Evolutionary conservation across 2,113 vertebrate genomes (phyloP), one percentile per base, ranked within the genome.

Genomic region (Struthidea cinerea): DNA sequence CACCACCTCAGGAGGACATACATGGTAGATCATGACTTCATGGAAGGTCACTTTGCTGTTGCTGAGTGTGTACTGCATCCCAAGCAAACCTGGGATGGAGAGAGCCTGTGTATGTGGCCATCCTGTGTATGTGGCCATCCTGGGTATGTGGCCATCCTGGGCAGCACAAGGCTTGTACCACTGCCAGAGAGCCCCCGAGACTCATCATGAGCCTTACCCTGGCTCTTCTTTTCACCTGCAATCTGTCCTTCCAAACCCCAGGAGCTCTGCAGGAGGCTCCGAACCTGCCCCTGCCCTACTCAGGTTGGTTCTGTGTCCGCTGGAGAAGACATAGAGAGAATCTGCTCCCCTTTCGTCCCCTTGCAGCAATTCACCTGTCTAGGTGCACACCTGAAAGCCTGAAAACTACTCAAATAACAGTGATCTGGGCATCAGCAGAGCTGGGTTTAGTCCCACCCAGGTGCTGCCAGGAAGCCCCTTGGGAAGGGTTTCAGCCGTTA

Each of bases 11-110:
- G n/a, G 47, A 47, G 41, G 55, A 35, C 15, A 37, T 20, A 16
- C 6, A 16, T 1, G 8, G 30, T 35, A 47, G 21, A 64, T 24
- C 26, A 5, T 37, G 57, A 27, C 39, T 84, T 89, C 14, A 6
- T 28, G 28, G 47, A 52, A 64, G 28, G 46, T 65, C 37, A 17
- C 32, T 53, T 53, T 15, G 13, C 63, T 6, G 5, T 41, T 27
- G 27, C 20, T 68, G 28, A 0, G 0, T 3, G 0, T 2, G 1
- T 67, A 23, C 46, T 67, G 37, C 42, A 46, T 41, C n/a, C 65
- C 52, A 39, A 53, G 53, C 49, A 79, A 26, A 47, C 20, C 26
- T 23, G 22, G 41, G 37, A 39, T 15, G 35, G 49, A 46, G 71
- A 55, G 30, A 37, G 13, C 23, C 42, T 65, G 42, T 9, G 8